Base-by-base conservation (phyloP, 2,797 vertebrate genomes). In the Xenopus petersii region DNA sequence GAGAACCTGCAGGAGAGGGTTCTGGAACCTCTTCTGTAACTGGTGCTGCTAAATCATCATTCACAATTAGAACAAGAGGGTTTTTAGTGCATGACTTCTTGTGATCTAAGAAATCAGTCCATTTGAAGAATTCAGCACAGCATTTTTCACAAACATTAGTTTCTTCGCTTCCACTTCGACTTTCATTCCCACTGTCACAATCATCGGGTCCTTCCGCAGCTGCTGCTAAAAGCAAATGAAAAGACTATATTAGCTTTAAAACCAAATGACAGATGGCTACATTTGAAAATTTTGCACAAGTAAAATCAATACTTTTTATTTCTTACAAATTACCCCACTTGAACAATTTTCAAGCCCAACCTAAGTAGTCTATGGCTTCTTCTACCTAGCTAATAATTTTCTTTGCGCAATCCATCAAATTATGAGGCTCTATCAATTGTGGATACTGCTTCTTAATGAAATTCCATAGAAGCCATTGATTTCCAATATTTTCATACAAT, bases 371-470 rank as follows among this genome's bases (percentile, higher is more conserved):
- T 85, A 89, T 81, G 87, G 86, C 92, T 88, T 89, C 91, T 91
- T 94, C 93, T 91, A 92, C 91, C 93, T 89, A 93, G 94, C 94
- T 97, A 98, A 99, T 98, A 93, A 95, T 97, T 96, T 96, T 95
- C 95, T 95, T 95, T 94, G 94, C 92, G 90, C 95, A 94, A 96
- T 98, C 96, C 95, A 98, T 98, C 94, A 96, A 96, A 97, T 98
- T 97, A 99, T 98, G 97, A 98, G 92, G 90, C 87, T 86, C 94
- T 94, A 98, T 98, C 96, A 96, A 94, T 96, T 94, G 94, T 95
- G 95, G 95, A 98, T 95, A 93, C 95, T 89, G 94, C 95, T 90
- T 88, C 95, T 93, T 99, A 98, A 98, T 98, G 96, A 96, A 98
- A 98, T 98, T 98, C 96, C 94, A 97, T 96, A 96, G 92, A 94